phyloP scores from a whole-genome alignment of 1,140 invertebrate species.

The Bombus impatiens region DNA sequence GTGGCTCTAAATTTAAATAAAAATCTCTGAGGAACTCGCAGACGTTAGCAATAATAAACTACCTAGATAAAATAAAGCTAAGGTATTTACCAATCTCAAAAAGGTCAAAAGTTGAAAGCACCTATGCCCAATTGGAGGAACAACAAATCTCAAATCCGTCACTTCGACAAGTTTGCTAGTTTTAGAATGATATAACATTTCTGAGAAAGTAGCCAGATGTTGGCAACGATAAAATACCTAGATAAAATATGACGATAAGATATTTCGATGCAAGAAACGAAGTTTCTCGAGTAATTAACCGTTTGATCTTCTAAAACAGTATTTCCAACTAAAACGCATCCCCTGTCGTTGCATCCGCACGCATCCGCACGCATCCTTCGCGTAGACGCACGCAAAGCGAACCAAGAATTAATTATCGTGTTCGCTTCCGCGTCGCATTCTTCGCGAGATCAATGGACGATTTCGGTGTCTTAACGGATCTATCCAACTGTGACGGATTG shows the following conservation, averaged over 20 bases:
- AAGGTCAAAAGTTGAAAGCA: neutral
- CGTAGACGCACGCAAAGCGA: neutral
- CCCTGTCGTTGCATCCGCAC: neutral
- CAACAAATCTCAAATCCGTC: neutral
- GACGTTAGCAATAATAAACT: neutral
- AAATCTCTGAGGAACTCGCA: too few relatives aligned
- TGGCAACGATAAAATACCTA: neutral
- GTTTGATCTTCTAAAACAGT: neutral
- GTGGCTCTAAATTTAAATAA: too few relatives aligned
- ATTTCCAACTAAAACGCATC: neutral
- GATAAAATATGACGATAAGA: neutral
- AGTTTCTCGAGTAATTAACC: neutral
- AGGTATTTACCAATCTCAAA: neutral
- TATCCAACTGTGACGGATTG: too few relatives aligned
- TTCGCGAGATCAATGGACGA: neutral
- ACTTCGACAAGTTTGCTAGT: neutral
- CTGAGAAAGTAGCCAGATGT: neutral
- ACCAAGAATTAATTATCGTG: constrained; percentile 41
- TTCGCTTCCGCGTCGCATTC: neutral
- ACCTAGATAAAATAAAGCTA: neutral
- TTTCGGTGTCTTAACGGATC: constrained; percentile 58
- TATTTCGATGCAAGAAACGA: neutral
- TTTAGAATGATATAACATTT: neutral
- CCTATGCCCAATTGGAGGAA: neutral
- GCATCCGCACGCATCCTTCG: neutral